These are phyloP conservation scores for Pagrus major DNA, from an alignment of 2,113 vertebrate species.

Conservation along the genomic window DNA sequence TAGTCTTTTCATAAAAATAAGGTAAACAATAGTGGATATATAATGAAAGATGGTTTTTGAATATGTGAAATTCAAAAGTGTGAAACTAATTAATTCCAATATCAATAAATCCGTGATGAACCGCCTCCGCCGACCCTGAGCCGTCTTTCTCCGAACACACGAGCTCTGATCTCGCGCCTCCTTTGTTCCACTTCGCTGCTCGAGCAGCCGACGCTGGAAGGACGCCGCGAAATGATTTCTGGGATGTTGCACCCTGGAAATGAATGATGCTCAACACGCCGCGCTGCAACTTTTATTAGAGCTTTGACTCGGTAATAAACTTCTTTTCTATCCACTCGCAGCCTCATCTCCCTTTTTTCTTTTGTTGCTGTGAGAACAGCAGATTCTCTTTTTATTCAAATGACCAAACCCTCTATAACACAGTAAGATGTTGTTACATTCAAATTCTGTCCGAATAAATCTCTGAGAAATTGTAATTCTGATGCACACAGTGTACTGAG, in stretches of 20 bases:
- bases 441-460: neutral
- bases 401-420: neutral
- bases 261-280: conserved; percentile 9
- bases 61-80: neutral
- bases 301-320: conserved; percentile 11
- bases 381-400: neutral
- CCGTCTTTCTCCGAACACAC: neutral
- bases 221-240: conserved; percentile 18
- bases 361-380: neutral
- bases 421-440: neutral
- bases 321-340: neutral
- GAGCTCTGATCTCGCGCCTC: neutral
- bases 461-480: neutral
- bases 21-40: neutral
- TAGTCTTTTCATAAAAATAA: neutral
- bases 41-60: neutral
- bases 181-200: conserved; percentile 28
- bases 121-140: conserved; percentile 10
- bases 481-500: neutral
- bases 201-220: neutral
- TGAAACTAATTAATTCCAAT: neutral
- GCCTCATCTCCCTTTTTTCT: neutral
- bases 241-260: conserved; percentile 19
- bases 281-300: conserved; percentile 30
- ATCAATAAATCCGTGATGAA: neutral